Evolutionary conservation across 2,888 invertebrate genomes (phyloP).

Genomic region (Polydesmus complanatus): DNA sequence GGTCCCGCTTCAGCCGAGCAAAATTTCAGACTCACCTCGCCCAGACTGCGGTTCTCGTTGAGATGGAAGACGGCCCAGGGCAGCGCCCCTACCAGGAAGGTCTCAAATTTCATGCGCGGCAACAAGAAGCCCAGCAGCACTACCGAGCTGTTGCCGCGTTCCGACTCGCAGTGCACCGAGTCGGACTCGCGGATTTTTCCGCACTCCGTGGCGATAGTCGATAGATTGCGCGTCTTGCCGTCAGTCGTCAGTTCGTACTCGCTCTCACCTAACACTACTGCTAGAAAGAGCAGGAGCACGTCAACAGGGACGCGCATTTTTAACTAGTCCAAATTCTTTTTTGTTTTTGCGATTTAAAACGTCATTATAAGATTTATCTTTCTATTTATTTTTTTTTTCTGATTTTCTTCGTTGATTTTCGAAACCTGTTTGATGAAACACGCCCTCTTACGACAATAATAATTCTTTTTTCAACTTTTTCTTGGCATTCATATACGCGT

Average conservation of each 20-base stretch:
- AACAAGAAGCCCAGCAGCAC: conserved; percentile 12
- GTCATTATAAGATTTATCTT: too few relatives aligned
- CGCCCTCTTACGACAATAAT: too few relatives aligned
- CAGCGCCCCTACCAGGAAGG: conserved; percentile 23
- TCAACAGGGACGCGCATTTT: too few relatives aligned
- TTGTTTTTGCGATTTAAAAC: too few relatives aligned
- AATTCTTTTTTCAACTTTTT: too few relatives aligned
- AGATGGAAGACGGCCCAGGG: conserved; percentile 23
- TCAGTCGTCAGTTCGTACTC: not conserved
- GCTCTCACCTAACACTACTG: not conserved
- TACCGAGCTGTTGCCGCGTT: not conserved
- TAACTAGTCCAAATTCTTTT: too few relatives aligned
- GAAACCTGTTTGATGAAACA: too few relatives aligned
- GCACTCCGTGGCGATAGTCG: not conserved
- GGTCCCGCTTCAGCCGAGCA: conserved; percentile 21
- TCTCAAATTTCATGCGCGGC: conserved; percentile 17
- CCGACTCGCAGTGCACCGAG: not conserved
- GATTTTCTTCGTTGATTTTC: too few relatives aligned
- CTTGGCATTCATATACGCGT: too few relatives aligned
- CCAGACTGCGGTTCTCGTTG: conserved; percentile 21
- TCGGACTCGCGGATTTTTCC: not conserved
- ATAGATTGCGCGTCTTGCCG: not conserved
- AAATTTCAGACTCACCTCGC: conserved; percentile 17
- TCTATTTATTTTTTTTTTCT: too few relatives aligned
- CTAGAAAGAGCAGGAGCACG: too few relatives aligned